A percentile compares a stretch with the other conserved stretches of the same genome.
Evolutionary conservation across 2,113 vertebrate species (phyloP).

Genomic region (Mustela lutreola): DNA sequence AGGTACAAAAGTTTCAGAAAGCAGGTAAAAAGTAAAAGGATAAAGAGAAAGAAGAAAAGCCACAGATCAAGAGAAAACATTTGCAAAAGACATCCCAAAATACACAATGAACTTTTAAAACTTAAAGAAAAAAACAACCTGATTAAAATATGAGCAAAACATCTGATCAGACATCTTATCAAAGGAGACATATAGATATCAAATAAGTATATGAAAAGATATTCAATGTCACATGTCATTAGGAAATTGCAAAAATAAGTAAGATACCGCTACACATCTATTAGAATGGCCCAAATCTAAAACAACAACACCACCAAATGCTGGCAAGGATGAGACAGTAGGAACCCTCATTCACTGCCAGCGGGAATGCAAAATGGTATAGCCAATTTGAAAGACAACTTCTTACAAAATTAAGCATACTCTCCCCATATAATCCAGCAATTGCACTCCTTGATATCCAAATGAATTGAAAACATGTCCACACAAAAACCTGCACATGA

Average conservation of each 20-base stretch:
- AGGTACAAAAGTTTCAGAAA: not conserved
- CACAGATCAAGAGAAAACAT: not conserved
- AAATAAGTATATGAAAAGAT: not conserved
- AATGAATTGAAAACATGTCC: not conserved
- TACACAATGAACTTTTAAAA: constrained; percentile 10
- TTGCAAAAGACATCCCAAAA: not conserved
- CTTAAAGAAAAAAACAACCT: not conserved
- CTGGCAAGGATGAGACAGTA: not conserved
- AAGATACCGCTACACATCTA: not conserved
- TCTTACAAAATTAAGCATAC: constrained; percentile 35
- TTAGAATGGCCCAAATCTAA: constrained; percentile 21
- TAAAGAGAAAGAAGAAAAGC: constrained; percentile 33
- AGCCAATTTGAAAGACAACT: not conserved
- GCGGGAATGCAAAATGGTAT: not conserved
- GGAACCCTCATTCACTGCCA: not conserved
- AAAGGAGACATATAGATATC: not conserved
- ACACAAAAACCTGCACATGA: not conserved
- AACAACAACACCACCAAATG: not conserved
- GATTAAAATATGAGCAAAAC: constrained; percentile 6
- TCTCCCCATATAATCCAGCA: not conserved
- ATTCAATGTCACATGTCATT: not conserved
- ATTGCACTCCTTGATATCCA: not conserved
- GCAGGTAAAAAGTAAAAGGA: not conserved
- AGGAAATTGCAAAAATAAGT: not conserved
- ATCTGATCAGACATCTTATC: not conserved